A percentile compares a stretch with the other conserved stretches of the same genome.
Evolutionary conservation across 2,113 vertebrate species (phyloP).

Genomic region (Peromyscus californicus): DNA sequence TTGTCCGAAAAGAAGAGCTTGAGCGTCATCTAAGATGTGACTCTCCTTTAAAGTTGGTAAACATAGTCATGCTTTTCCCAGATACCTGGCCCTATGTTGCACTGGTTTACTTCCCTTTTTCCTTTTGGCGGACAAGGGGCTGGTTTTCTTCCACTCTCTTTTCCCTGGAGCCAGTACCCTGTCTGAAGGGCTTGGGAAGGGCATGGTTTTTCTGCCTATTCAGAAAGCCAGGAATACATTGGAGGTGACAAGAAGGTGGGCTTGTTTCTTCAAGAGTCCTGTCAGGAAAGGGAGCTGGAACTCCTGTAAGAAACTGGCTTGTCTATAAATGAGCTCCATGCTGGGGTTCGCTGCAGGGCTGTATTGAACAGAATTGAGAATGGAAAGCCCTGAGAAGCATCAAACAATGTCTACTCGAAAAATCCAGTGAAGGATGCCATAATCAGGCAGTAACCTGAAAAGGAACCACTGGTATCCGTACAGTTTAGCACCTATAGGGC

Average conservation of each 20-base stretch:
- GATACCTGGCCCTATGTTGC: background rate
- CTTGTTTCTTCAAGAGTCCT: background rate
- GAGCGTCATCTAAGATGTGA: background rate
- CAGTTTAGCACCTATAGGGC: background rate
- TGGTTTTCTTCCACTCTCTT: background rate
- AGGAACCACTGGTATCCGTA: constrained; percentile 26
- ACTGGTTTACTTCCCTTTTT: background rate
- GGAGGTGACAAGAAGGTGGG: background rate
- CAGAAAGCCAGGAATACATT: background rate
- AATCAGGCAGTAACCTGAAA: background rate
- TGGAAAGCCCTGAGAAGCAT: constrained; percentile 6
- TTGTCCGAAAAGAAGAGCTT: constrained; percentile 26
- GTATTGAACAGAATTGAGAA: background rate
- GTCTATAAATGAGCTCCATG: background rate
- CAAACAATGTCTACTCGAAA: constrained; percentile 30
- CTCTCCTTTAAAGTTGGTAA: background rate
- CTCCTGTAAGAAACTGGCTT: background rate
- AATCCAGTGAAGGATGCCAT: background rate
- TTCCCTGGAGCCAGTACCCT: background rate
- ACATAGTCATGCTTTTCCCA: background rate
- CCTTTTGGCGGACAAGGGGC: background rate
- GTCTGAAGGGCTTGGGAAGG: background rate
- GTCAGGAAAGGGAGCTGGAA: background rate
- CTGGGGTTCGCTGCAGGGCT: background rate
- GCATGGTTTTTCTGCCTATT: background rate